Conservation (phyloP, 2,888 invertebrate species). For the Hipparchia sbordonii region DNA sequence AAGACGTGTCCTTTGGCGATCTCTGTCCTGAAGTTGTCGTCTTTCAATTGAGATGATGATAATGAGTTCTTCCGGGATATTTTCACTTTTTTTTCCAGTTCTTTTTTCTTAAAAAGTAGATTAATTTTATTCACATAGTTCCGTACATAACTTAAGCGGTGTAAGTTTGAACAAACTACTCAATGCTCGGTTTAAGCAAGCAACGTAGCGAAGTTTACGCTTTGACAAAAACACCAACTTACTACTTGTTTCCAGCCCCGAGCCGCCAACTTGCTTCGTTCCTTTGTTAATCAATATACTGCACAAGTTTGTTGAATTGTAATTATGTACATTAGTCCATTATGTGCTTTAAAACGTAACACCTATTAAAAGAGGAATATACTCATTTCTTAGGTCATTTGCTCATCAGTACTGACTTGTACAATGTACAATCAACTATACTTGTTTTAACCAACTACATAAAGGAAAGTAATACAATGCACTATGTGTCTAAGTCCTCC, state of each 20-base stretch:
- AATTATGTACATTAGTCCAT: neutral
- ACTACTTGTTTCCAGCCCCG: neutral
- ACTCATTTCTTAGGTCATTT: neutral
- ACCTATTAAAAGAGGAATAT: neutral
- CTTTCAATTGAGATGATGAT: no score
- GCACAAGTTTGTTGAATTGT: conserved; percentile 7
- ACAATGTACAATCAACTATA: no score
- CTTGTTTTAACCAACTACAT: no score
- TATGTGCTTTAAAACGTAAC: neutral
- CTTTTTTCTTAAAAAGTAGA: no score
- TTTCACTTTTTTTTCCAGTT: no score
- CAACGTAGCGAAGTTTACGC: conserved; percentile 6
- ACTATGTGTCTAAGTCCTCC: no score
- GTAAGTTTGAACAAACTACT: conserved; percentile 6
- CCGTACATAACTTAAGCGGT: neutral
- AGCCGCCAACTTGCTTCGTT: neutral
- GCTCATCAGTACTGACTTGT: no score
- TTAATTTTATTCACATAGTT: neutral
- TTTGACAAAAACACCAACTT: conserved; percentile 21
- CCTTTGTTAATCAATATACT: conserved; percentile 17
- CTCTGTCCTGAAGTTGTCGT: no score
- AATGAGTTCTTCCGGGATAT: no score
- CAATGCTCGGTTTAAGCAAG: neutral
- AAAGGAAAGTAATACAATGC: no score
- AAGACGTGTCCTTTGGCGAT: no score